phyloP scores from a whole-genome alignment of 2,113 vertebrate genomes.

The Austrofundulus limnaeus region DNA sequence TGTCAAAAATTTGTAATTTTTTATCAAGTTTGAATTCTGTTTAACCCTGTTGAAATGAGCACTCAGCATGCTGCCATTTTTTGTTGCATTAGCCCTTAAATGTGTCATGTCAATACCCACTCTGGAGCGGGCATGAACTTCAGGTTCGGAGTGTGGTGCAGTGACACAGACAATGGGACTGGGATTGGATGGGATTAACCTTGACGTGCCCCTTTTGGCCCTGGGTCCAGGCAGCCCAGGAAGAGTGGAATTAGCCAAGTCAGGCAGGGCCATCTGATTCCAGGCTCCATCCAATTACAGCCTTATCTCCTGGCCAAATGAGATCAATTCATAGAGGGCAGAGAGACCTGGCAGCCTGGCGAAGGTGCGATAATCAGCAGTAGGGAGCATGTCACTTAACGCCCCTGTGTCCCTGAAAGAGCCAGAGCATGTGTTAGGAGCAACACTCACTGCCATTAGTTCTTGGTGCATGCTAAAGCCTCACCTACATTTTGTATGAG shows the following conservation, averaged over 20 bases:
- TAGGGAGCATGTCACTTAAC: slow-evolving; percentile 64
- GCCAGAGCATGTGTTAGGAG: slow-evolving; percentile 64
- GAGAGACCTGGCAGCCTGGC: slow-evolving; percentile 64
- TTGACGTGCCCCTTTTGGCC: slow-evolving; percentile 75
- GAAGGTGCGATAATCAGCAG: slow-evolving; percentile 74
- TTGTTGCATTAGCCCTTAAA: too few relatives aligned
- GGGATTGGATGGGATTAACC: slow-evolving; percentile 81
- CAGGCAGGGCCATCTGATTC: slow-evolving; percentile 79
- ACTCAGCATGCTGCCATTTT: too few relatives aligned
- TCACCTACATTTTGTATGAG: slow-evolving; percentile 63
- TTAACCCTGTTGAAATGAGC: too few relatives aligned
- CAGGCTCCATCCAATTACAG: slow-evolving; percentile 85
- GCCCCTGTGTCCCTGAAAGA: slow-evolving; percentile 60
- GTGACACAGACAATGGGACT: slow-evolving; percentile 72
- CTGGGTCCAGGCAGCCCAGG: slow-evolving; percentile 75
- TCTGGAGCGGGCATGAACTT: too few relatives aligned
- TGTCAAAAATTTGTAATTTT: too few relatives aligned
- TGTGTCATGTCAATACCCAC: too few relatives aligned
- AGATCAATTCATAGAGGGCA: slow-evolving; percentile 76
- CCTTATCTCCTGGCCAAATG: slow-evolving; percentile 82
- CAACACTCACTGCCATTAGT: slow-evolving; percentile 63
- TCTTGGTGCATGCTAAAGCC: slow-evolving; percentile 50
- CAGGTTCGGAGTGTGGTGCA: slow-evolving; percentile 48
- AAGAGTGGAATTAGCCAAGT: slow-evolving; percentile 81
- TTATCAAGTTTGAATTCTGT: too few relatives aligned